Evolutionary conservation across 2,888 invertebrate genomes (phyloP), one percentile per base, ranked within the genome.

Genomic region (Meiosimyza decipiens): DNA sequence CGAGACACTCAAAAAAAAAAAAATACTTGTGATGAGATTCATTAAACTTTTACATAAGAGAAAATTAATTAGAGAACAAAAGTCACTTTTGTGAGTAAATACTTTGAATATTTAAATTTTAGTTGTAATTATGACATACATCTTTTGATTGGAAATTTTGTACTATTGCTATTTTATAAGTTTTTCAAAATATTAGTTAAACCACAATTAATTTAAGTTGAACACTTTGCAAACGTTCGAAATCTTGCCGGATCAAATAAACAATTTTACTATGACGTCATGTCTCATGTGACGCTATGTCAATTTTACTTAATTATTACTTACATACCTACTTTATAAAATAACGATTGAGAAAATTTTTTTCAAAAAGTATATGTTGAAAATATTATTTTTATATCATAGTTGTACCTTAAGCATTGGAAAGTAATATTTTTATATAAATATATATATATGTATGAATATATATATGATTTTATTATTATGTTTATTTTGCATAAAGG

Each of bases 341-440:
- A 50, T 49, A 40, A 33, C 49, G 68, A 49, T 18, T 28, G 28
- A 28, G 59, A 18, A 28, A 3, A 15, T 64, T 63, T 63, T 70
- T 40, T 28, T n/a, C n/a, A 54, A 50, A 47, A 57, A 18, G 47
- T 33, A 60, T 22, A 50, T 52, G 62, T 62, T 63, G 70, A 54
- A 54, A 52, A 70, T 70, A 52, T 54, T 40, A 40, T 70, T 70
- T 54, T 69, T 70, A 40, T 40, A 70, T 70, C 62, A 49, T 70
- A 70, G 63, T 51, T 70, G 63, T 70, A 70, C 62, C 47, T 63
- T 70, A 70, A 70, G 70, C 28, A 70, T 62, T 63, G 55, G 57
- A 9, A 70, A 70, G 62, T 70, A 70, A 70, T 70, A 70, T 70
- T 70, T 70, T 63, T 70, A 70, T 70, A 70, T 59, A 40, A 40